Evolutionary conservation across 2,113 vertebrate species (phyloP).

Genomic region (Cercocebus atys): DNA sequence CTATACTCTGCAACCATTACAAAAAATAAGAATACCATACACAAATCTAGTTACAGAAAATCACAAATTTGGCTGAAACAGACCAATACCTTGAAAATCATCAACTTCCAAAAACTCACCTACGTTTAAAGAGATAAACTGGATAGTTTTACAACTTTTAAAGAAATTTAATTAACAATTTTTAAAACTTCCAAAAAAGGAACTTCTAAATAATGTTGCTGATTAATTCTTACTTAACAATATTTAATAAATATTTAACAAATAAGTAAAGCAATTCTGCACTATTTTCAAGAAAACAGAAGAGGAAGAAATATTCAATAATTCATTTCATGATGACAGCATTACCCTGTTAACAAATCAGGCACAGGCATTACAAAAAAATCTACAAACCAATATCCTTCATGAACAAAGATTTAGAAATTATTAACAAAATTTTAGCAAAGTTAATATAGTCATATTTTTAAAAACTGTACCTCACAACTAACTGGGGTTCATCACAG

Average conservation of each 20-base stretch:
- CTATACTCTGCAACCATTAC: background rate
- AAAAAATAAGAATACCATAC: background rate
- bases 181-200: background rate
- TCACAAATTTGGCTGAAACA: background rate
- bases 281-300: background rate
- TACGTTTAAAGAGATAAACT: background rate
- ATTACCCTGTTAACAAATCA: constrained; percentile 4
- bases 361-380: background rate
- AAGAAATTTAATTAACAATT: background rate
- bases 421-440: background rate
- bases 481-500: background rate
- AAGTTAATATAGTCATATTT: background rate
- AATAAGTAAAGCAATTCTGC: background rate
- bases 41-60: background rate
- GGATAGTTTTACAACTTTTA: background rate
- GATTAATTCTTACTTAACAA: background rate
- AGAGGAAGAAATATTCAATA: background rate
- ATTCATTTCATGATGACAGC: background rate
- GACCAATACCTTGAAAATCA: background rate
- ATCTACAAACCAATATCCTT: background rate
- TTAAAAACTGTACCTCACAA: background rate
- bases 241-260: background rate
- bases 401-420: background rate
- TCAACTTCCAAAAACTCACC: background rate
- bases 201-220: background rate